phyloP scores from a whole-genome alignment of 2,113 vertebrate genomes.

The Epinephelus lanceolatus region DNA sequence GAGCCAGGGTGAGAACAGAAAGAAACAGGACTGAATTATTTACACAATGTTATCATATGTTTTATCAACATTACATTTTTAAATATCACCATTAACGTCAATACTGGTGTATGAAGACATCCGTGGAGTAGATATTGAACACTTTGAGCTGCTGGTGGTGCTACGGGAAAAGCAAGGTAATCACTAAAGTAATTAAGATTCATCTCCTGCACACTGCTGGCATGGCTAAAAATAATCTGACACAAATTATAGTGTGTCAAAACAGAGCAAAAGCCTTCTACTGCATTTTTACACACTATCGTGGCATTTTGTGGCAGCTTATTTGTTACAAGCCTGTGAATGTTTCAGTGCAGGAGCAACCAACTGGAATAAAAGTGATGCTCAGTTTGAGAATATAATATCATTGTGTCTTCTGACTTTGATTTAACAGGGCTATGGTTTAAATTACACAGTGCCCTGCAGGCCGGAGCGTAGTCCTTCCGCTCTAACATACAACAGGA shows the following conservation, averaged over 20 bases:
- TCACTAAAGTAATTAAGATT: too few relatives aligned
- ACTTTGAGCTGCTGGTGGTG: too few relatives aligned
- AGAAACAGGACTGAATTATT: too few relatives aligned
- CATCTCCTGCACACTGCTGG: too few relatives aligned
- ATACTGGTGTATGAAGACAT: too few relatives aligned
- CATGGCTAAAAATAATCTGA: too few relatives aligned
- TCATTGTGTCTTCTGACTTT: neutral
- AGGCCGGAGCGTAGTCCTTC: slow-evolving; percentile 41
- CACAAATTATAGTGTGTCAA: neutral
- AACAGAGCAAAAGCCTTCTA: neutral
- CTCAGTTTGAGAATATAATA: neutral
- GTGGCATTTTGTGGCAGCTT: neutral
- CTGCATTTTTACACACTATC: neutral
- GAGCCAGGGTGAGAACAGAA: too few relatives aligned
- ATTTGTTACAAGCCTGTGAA: neutral
- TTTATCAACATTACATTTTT: too few relatives aligned
- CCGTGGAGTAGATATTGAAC: neutral
- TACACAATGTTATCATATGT: too few relatives aligned
- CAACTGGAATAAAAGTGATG: neutral
- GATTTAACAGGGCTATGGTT: slow-evolving; percentile 19
- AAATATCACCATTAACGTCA: too few relatives aligned
- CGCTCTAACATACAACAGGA: slow-evolving; percentile 62
- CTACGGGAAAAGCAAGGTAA: too few relatives aligned
- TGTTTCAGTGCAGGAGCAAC: neutral
- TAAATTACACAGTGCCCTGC: slow-evolving; percentile 37